Percentiles rank a stretch among this genome's conserved stretches.
Evolutionary conservation across 2,797 vertebrate species (phyloP).

Genomic region (Hyperoplus immaculatus): DNA sequence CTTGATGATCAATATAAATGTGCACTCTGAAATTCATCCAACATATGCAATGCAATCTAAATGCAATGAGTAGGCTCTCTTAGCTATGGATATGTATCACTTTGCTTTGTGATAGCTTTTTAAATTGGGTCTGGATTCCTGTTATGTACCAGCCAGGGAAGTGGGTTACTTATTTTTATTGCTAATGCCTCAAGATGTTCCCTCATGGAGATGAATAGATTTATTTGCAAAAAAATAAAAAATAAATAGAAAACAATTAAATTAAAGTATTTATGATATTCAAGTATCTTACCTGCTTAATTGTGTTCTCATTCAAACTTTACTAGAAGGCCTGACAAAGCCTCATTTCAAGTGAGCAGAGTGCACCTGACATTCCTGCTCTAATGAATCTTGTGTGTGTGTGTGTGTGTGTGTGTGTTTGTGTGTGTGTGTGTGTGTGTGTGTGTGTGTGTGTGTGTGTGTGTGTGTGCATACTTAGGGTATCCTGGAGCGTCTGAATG

Average conservation of each 20-base stretch:
- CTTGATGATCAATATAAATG: not conserved
- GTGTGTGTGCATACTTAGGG: conserved; percentile 72
- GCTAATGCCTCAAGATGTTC: not conserved
- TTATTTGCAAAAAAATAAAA: not conserved
- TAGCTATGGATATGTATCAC: not conserved
- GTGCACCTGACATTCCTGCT: not conserved
- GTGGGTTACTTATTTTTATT: not conserved
- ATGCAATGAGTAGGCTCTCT: too few species aligned
- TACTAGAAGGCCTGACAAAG: not conserved
- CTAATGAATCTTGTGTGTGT: too few species aligned
- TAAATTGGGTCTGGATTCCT: not conserved
- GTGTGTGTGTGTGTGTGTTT: too few species aligned
- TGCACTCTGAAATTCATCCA: not conserved
- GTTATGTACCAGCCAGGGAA: not conserved
- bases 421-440: not conserved
- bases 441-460: conserved; percentile 6
- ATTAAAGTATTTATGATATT: not conserved
- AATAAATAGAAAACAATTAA: not conserved
- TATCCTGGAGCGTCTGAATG: conserved; percentile 89
- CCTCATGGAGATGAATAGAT: not conserved
- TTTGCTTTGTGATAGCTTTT: not conserved
- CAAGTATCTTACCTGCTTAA: not conserved
- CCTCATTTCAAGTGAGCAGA: not conserved
- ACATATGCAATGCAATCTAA: not conserved
- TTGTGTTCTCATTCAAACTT: not conserved